A percentile compares a stretch with the other conserved stretches of the same genome.
Evolutionary conservation across 2,797 vertebrate species (phyloP).

Genomic region (Orientallactaga sibirica): DNA sequence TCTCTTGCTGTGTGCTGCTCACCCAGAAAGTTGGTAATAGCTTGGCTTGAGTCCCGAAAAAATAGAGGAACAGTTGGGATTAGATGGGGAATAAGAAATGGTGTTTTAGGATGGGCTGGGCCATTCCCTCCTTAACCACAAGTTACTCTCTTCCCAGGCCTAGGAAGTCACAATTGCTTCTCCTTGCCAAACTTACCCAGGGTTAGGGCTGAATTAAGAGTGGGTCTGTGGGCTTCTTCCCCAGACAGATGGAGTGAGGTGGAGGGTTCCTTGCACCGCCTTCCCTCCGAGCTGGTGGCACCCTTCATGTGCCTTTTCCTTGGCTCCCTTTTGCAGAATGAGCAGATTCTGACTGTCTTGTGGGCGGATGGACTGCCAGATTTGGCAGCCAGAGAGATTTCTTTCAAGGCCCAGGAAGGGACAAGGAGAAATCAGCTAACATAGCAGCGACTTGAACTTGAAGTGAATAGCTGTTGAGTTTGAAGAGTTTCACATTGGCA

Average conservation of each 20-base stretch:
- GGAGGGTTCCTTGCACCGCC: not conserved
- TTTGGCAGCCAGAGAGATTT: conserved; percentile 57
- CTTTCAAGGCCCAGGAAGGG: conserved; percentile 28
- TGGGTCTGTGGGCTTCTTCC: not conserved
- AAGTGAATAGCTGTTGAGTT: not conserved
- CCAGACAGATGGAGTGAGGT: not conserved
- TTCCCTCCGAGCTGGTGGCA: conserved; percentile 15
- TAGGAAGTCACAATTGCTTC: not conserved
- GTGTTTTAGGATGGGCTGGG: not conserved
- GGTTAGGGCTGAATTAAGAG: conserved; percentile 4
- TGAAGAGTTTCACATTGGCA: not conserved
- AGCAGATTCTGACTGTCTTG: conserved; percentile 67
- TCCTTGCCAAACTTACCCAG: not conserved
- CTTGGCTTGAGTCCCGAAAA: not conserved
- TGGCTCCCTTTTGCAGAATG: conserved; percentile 68
- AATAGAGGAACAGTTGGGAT: not conserved
- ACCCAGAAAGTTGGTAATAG: not conserved
- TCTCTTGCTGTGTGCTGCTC: not conserved
- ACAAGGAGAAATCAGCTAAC: not conserved
- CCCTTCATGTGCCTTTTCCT: conserved; percentile 11
- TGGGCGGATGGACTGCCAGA: conserved; percentile 50
- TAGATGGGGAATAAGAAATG: not conserved
- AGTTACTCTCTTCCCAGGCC: conserved; percentile 5
- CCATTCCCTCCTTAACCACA: not conserved
- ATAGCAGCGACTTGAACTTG: not conserved